Evolutionary conservation across 2,888 invertebrate genomes (phyloP).

Genomic region (Cephus pygmeus): DNA sequence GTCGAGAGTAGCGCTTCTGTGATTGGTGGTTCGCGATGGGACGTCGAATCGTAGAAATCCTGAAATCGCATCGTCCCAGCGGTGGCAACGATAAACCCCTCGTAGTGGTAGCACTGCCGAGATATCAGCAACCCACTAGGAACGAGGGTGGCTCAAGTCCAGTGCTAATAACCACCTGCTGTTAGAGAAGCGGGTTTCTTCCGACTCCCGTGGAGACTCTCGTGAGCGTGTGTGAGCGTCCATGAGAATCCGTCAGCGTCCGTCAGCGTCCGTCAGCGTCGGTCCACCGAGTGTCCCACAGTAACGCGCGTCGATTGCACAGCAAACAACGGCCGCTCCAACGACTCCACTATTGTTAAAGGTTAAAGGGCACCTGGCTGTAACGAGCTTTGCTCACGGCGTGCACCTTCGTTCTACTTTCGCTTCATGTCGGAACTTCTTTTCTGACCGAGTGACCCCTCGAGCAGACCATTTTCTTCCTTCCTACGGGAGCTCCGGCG

Average conservation of each 20-base stretch:
- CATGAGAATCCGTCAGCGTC: too few relatives aligned
- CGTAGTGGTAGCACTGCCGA: not conserved
- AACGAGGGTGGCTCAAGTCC: conserved; percentile 4
- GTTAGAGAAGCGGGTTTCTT: conserved; percentile 31
- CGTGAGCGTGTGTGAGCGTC: not conserved
- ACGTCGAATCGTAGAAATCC: not conserved
- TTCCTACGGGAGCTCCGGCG: not conserved
- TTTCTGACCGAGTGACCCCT: not conserved
- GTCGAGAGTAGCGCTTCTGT: not conserved
- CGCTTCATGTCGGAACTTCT: not conserved
- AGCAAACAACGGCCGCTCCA: not conserved
- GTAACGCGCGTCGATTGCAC: conserved; percentile 3
- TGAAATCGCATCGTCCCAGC: conserved; percentile 2
- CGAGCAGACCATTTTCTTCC: not conserved
- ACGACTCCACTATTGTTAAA: not conserved
- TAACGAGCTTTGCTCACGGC: not conserved
- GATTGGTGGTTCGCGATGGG: not conserved
- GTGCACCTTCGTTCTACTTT: not conserved
- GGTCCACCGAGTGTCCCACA: not conserved
- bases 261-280: not conserved
- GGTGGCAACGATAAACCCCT: conserved; percentile 1
- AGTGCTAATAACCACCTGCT: conserved; percentile 42
- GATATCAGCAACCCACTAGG: not conserved
- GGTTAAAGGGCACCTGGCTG: not conserved
- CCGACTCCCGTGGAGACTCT: conserved; percentile 28